Evolutionary conservation across 2,888 invertebrate species (phyloP).

Genomic region (Cordylochernes scorpioides): DNA sequence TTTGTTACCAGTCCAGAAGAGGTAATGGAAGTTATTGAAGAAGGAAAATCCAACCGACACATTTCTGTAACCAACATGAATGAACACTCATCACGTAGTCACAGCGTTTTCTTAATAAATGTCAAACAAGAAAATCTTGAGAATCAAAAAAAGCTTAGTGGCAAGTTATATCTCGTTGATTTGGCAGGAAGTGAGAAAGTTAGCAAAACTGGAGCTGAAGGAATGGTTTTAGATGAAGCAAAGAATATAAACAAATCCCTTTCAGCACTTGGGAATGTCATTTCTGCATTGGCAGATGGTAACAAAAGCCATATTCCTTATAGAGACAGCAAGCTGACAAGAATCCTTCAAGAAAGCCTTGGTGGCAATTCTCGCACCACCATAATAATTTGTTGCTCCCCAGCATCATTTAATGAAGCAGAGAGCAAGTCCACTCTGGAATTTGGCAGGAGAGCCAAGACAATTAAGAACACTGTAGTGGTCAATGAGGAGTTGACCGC

Average conservation of each 20-base stretch:
- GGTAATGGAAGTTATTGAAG: slow-evolving; percentile 96
- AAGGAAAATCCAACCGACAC: slow-evolving; percentile 96
- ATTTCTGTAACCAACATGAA: slow-evolving; percentile 99
- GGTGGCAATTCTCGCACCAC: slow-evolving; percentile 97
- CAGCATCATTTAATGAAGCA: slow-evolving; percentile 92
- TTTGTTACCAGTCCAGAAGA: slow-evolving; percentile 98
- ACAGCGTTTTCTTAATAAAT: slow-evolving; percentile 97
- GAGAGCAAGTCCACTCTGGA: slow-evolving; percentile 97
- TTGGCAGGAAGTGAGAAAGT: slow-evolving; percentile 99
- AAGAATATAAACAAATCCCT: slow-evolving; percentile 99
- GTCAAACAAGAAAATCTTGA: slow-evolving; percentile 98
- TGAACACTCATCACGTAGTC: slow-evolving; percentile 96
- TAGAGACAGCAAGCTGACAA: slow-evolving; percentile 90
- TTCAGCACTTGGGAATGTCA: slow-evolving; percentile 95
- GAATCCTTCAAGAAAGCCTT: slow-evolving; percentile 94
- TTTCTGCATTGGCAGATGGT: slow-evolving; percentile 93
- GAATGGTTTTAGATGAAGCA: slow-evolving; percentile 91
- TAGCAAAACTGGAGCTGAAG: slow-evolving; percentile 98
- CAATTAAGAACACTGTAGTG: slow-evolving; percentile 96
- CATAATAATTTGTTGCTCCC: slow-evolving; percentile 95
- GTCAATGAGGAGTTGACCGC: slow-evolving; percentile 98
- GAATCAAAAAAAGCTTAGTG: slow-evolving; percentile 93
- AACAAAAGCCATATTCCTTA: slow-evolving; percentile 85
- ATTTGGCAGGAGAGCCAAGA: slow-evolving; percentile 92
- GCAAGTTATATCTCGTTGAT: slow-evolving; percentile 95